These are phyloP conservation scores for Bombyx huttoni DNA, from an alignment of 2,888 invertebrate genomes.

Conservation along the genomic window DNA sequence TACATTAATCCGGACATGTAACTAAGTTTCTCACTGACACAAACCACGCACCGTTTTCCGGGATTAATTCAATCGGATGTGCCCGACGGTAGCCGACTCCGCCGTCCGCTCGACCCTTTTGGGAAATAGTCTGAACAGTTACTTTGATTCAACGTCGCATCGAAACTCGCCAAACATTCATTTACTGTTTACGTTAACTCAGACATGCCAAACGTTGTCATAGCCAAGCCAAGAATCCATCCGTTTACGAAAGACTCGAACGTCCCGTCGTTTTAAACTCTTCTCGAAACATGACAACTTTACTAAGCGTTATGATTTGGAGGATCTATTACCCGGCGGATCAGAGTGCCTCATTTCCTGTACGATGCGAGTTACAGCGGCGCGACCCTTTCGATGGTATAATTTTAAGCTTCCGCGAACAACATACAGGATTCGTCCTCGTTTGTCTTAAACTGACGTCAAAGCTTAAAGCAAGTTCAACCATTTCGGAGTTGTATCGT, in stretches of 20 bases:
- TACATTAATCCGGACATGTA: slow-evolving; percentile 6
- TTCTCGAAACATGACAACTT: slow-evolving; percentile 51
- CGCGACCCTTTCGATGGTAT: slow-evolving; percentile 54
- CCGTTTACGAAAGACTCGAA: slow-evolving; percentile 50
- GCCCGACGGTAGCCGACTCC: slow-evolving; percentile 33
- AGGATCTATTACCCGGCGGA: slow-evolving; percentile 66
- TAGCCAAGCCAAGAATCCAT: slow-evolving; percentile 21
- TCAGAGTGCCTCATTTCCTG: slow-evolving; percentile 67
- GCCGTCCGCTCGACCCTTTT: slow-evolving; percentile 26
- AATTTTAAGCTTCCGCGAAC: slow-evolving; percentile 62
- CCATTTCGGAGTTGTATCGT: too few species aligned
- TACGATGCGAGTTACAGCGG: slow-evolving; percentile 35
- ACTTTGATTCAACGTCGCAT: slow-evolving; percentile 29
- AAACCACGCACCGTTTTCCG: slow-evolving; percentile 29
- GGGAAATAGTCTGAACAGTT: slow-evolving; percentile 36
- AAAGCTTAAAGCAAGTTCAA: background rate
- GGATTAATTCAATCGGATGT: slow-evolving; percentile 63
- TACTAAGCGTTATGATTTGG: slow-evolving; percentile 60
- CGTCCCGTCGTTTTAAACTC: slow-evolving; percentile 54
- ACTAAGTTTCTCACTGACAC: slow-evolving; percentile 13
- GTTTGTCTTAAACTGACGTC: slow-evolving; percentile 12
- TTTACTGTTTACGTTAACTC: slow-evolving; percentile 9
- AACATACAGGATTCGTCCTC: slow-evolving; percentile 50
- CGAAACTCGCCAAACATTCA: slow-evolving; percentile 15
- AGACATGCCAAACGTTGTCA: slow-evolving; percentile 4